Conservation (phyloP, 1,140 invertebrate genomes). For the Probaryconus sp. region DNA sequence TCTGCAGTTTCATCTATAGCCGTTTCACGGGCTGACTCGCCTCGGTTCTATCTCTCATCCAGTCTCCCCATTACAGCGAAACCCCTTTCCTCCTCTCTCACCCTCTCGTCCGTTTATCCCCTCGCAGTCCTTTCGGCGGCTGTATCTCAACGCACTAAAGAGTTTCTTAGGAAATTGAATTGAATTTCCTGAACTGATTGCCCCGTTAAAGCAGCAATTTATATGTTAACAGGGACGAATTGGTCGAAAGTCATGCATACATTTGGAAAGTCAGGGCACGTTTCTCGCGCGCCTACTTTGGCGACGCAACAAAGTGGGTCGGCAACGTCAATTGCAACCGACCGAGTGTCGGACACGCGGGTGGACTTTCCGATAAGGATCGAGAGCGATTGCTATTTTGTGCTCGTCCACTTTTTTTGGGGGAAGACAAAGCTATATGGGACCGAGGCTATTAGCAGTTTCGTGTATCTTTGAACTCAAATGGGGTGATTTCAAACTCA, state of each 20-base stretch:
- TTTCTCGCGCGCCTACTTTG: not conserved
- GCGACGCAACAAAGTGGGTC: not conserved
- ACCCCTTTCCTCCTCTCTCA: too few species aligned
- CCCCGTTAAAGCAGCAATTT: constrained; percentile 72
- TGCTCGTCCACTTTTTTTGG: too few species aligned
- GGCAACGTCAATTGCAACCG: constrained; percentile 15
- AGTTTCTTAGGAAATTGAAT: constrained; percentile 75
- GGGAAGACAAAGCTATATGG: too few species aligned
- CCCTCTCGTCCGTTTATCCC: constrained; percentile 57
- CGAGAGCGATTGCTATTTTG: too few species aligned
- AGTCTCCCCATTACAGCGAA: constrained; percentile 40
- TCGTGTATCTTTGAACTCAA: too few species aligned
- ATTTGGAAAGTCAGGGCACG: constrained; percentile 5
- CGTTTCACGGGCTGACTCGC: constrained; percentile 40
- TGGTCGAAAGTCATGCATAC: constrained; percentile 69
- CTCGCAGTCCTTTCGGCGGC: constrained; percentile 66
- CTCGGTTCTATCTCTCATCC: constrained; percentile 35
- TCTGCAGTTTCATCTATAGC: constrained; percentile 26
- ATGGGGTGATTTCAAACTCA: too few species aligned
- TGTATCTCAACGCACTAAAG: constrained; percentile 71
- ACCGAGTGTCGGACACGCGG: too few species aligned
- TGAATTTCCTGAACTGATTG: constrained; percentile 70
- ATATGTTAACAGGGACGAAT: constrained; percentile 72
- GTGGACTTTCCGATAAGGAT: too few species aligned
- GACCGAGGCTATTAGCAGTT: too few species aligned